phyloP scores from a whole-genome alignment of 2,797 vertebrate genomes.

The Melanotaenia trifasciata region DNA sequence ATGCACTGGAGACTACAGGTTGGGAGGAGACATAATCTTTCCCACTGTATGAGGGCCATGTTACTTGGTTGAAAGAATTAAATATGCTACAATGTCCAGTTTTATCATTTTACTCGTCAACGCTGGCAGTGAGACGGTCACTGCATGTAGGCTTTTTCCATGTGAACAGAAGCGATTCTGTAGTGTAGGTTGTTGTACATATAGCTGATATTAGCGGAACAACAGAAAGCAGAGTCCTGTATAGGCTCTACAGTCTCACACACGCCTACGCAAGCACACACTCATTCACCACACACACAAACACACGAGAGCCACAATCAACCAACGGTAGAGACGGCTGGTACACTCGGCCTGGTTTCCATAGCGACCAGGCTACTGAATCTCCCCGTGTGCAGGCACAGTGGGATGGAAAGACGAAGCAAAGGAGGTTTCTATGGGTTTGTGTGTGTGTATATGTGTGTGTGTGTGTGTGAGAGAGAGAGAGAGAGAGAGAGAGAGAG shows the following conservation, averaged over 20 bases:
- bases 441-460: slow-evolving; percentile 13
- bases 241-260: slow-evolving; percentile 78
- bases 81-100: slow-evolving; percentile 23
- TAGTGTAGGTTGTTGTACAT: slow-evolving; percentile 37
- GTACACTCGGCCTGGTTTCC: slow-evolving; percentile 84
- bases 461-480: slow-evolving; percentile 17
- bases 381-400: slow-evolving; percentile 75
- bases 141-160: slow-evolving; percentile 1
- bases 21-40: slow-evolving; percentile 26
- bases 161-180: neutral
- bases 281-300: slow-evolving; percentile 43
- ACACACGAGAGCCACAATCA: slow-evolving; percentile 67
- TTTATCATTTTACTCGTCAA: slow-evolving; percentile 17
- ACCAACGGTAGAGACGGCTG: slow-evolving; percentile 75
- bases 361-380: slow-evolving; percentile 82
- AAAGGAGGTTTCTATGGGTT: slow-evolving; percentile 67
- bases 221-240: slow-evolving; percentile 60
- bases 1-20: slow-evolving; percentile 30
- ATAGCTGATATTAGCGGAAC: slow-evolving; percentile 43
- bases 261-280: slow-evolving; percentile 76
- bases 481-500: neutral
- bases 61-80: slow-evolving; percentile 32
- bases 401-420: slow-evolving; percentile 76
- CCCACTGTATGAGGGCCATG: slow-evolving; percentile 30
- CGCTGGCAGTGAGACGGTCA: neutral